Evolutionary conservation across 2,113 vertebrate genomes (phyloP).

Genomic region (Lamprotornis superbus): DNA sequence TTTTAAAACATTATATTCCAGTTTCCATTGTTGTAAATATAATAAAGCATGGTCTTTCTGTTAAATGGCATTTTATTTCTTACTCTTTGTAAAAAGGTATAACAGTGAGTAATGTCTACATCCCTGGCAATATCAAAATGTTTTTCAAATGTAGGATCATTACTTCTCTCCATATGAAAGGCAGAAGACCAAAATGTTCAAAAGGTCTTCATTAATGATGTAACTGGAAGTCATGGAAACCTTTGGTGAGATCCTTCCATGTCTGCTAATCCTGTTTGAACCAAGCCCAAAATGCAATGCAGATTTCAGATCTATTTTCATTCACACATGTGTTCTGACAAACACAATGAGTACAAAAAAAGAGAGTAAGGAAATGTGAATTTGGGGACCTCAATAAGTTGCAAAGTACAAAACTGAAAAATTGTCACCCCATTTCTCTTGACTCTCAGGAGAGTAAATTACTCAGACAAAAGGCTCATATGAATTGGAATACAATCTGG

Average conservation of each 20-base stretch:
- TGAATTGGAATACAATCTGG: background rate
- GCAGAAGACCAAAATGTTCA: background rate
- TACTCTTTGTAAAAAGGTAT: background rate
- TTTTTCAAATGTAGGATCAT: constrained; percentile 9
- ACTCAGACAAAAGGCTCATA: background rate
- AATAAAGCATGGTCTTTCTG: constrained; percentile 29
- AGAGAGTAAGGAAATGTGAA: background rate
- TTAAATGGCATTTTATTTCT: background rate
- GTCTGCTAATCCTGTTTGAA: background rate
- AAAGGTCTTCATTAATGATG: background rate
- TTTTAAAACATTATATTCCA: constrained; percentile 40
- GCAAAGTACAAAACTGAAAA: background rate
- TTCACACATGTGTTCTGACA: background rate
- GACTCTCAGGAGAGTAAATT: background rate
- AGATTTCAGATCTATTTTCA: background rate
- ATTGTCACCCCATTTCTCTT: background rate
- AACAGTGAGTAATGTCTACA: constrained; percentile 8
- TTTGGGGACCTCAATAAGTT: background rate
- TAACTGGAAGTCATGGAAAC: background rate
- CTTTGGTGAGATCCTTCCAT: background rate
- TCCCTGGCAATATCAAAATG: background rate
- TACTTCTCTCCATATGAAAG: constrained; percentile 2
- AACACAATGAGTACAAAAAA: background rate
- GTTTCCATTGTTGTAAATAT: constrained; percentile 34
- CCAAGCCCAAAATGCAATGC: background rate